Conservation (phyloP, 2,888 invertebrate genomes). For the Caenorhabditis plicata region DNA sequence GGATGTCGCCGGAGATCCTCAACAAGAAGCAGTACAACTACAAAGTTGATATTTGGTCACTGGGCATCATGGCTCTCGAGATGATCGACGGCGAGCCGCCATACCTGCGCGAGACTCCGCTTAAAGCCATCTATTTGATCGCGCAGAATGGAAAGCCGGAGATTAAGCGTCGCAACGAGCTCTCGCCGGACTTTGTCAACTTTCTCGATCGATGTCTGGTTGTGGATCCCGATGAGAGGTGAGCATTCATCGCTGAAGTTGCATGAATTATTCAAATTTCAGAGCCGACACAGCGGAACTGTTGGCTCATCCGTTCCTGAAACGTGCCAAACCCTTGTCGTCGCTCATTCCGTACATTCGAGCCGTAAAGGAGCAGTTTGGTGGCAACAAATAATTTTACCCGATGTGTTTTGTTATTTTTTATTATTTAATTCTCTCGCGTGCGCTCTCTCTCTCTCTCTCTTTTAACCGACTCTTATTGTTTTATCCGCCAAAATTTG, state of each 20-base stretch:
- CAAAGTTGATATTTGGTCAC: slow-evolving; percentile 83
- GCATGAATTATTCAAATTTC: slow-evolving; percentile 2
- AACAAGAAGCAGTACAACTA: slow-evolving; percentile 65
- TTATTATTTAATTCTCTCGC: not conserved
- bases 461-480: slow-evolving; percentile 15
- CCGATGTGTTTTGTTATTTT: no score
- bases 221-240: slow-evolving; percentile 46
- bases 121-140: slow-evolving; percentile 81
- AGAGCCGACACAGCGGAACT: slow-evolving; percentile 83
- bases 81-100: slow-evolving; percentile 93
- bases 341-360: slow-evolving; percentile 85
- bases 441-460: slow-evolving; percentile 1
- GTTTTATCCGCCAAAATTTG: slow-evolving; percentile 8
- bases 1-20: slow-evolving; percentile 82
- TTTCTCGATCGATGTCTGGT: slow-evolving; percentile 75
- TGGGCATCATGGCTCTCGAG: slow-evolving; percentile 91
- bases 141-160: slow-evolving; percentile 91
- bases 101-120: slow-evolving; percentile 88
- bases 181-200: slow-evolving; percentile 74
- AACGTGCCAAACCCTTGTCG: slow-evolving; percentile 78
- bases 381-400: not conserved
- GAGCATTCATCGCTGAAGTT: not conserved
- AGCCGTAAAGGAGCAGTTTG: slow-evolving; percentile 77
- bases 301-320: slow-evolving; percentile 81
- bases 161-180: slow-evolving; percentile 79